phyloP scores from a whole-genome alignment of 2,113 vertebrate genomes.

The Odobenus rosmarus region DNA sequence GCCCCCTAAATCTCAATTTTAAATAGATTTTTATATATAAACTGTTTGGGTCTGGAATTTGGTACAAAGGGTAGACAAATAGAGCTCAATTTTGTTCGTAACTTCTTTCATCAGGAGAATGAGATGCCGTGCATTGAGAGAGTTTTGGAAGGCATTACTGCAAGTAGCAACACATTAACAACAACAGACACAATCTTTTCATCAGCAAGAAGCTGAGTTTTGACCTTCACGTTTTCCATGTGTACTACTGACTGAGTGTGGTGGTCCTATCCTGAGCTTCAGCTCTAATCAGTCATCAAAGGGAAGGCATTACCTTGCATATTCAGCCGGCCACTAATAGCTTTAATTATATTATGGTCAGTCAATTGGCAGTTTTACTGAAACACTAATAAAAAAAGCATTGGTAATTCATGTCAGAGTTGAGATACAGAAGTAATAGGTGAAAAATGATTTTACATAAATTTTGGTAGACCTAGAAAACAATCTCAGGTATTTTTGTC shows the following conservation, averaged over 20 bases:
- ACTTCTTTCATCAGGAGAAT: background rate
- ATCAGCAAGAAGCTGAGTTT: background rate
- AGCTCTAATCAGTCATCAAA: background rate
- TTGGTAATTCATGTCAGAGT: background rate
- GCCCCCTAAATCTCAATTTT: background rate
- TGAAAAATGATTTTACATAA: background rate
- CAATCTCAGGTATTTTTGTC: background rate
- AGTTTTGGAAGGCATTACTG: background rate
- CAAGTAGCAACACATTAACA: background rate
- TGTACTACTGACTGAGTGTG: background rate
- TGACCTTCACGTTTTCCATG: background rate
- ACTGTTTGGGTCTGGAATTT: background rate
- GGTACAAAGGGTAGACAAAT: background rate
- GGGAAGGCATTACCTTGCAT: background rate
- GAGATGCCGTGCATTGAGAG: background rate
- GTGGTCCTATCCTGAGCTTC: background rate
- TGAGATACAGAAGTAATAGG: background rate
- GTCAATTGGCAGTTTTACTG: background rate
- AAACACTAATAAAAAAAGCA: background rate
- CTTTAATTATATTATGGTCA: background rate
- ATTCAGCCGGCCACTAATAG: background rate
- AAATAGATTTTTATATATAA: background rate
- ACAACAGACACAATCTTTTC: background rate
- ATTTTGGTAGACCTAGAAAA: constrained; percentile 15
- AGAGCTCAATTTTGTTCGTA: background rate